These are phyloP conservation scores for Acanthosepion lycidas DNA, from an alignment of 2,888 invertebrate genomes.

Conservation along the genomic window DNA sequence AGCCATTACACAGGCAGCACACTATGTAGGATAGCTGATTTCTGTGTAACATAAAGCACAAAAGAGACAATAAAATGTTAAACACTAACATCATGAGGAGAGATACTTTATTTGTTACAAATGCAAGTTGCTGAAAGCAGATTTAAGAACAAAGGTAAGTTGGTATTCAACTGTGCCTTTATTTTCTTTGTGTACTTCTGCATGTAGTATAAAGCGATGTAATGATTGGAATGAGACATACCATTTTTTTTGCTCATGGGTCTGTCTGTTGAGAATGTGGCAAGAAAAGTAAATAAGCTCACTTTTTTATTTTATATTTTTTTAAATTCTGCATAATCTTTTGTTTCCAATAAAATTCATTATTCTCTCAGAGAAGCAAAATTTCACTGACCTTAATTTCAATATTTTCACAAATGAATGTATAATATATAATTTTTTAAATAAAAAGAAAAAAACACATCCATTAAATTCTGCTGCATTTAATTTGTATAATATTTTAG, in stretches of 20 bases:
- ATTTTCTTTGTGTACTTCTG: neutral
- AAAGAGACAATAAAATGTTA: neutral
- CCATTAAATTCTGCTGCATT: neutral
- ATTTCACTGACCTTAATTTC: neutral
- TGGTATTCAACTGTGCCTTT: neutral
- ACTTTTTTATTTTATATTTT: neutral
- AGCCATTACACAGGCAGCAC: neutral
- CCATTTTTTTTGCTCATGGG: neutral
- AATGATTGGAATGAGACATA: neutral
- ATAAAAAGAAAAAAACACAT: too few relatives aligned
- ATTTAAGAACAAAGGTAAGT: neutral
- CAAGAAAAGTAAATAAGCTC: neutral
- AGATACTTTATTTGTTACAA: neutral
- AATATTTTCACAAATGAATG: neutral
- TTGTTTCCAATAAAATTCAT: neutral
- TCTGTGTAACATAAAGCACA: neutral
- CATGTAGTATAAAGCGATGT: neutral
- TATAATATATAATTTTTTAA: neutral
- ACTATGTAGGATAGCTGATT: neutral
- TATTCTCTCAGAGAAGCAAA: neutral
- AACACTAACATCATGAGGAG: neutral
- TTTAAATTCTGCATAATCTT: neutral
- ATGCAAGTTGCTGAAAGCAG: neutral
- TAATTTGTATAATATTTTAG: neutral
- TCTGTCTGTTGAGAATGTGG: neutral